phyloP scores from a whole-genome alignment of 2,888 invertebrate genomes.

The Endotricha flammealis region DNA sequence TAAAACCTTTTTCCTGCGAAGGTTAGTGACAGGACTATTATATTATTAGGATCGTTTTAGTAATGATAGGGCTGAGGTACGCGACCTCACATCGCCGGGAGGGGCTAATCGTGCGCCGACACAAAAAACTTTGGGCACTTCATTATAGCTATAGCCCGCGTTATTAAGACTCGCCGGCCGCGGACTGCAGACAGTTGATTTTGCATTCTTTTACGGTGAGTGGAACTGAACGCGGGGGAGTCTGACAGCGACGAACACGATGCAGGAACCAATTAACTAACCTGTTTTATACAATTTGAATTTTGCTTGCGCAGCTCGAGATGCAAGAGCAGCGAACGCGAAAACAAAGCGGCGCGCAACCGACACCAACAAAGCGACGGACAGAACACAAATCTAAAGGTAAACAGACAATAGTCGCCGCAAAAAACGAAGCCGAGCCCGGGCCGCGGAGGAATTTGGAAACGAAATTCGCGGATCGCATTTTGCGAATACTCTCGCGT shows the following conservation, averaged over 20 bases:
- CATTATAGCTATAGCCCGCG: conserved; percentile 54
- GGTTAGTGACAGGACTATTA: conserved; percentile 75
- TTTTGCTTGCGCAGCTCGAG: conserved; percentile 21
- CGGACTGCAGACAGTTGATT: conserved; percentile 38
- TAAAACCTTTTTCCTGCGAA: conserved; percentile 55
- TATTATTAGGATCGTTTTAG: conserved; percentile 74
- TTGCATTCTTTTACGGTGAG: conserved; percentile 54
- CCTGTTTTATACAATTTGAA: conserved; percentile 37
- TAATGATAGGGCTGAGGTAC: conserved; percentile 69
- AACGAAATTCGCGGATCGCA: conserved; percentile 74
- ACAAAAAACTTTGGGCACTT: conserved; percentile 68
- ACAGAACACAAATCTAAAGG: conserved; percentile 51
- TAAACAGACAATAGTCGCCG: conserved; percentile 63
- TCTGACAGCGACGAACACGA: conserved; percentile 26
- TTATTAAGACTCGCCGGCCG: conserved; percentile 32
- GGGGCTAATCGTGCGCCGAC: conserved; percentile 55
- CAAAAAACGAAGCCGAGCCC: conserved; percentile 55
- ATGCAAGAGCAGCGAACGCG: conserved; percentile 26
- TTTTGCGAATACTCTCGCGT: conserved; percentile 76
- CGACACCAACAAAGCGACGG: conserved; percentile 40
- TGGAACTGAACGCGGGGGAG: conserved; percentile 25
- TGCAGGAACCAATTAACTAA: conserved; percentile 48
- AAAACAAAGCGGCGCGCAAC: conserved; percentile 22
- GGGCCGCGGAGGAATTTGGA: conserved; percentile 60
- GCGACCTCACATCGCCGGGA: conserved; percentile 62